Evolutionary conservation across 1,140 invertebrate genomes (phyloP), one percentile per base, ranked within the genome.

Genomic region (Ceratina calcarata): DNA sequence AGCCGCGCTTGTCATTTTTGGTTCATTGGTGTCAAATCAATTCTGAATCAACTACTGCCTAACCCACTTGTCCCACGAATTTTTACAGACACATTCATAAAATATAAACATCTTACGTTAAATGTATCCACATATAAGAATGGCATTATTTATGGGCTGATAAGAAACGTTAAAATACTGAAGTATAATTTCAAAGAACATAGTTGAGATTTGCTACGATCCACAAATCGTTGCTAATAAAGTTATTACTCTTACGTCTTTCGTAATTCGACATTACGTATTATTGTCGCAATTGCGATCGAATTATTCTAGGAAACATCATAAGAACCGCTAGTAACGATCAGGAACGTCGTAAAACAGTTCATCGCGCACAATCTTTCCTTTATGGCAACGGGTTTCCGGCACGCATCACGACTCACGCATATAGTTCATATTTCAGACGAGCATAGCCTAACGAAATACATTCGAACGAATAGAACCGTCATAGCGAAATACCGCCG

Each of bases 311-410:
- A 51, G 13, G 20, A 67, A 24, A 51, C 3, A 32, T 32, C 27
- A 32, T 32, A 32, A 32, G 6, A 13, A 67, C n/a, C 8, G 4
- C 13, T 1, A 61, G 4, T 27, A 27, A 61, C n/a, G 13, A 16
- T 45, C 18, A 20, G 57, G 22, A 55, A 55, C 49, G 53, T 69
- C 67, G 67, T 69, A n/a, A 27, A 55, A 69, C 67, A 55, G 67
- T 69, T 27, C 49, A n/a, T 13, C 66, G 16, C 49, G 49, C 0
- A 32, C 37, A 10, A 13, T 67, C 65, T 67, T 51, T 67, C 8
- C 20, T 18, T 45, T 1, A 51, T 45, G 37, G 20, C 13, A 0
- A 66, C 27, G 27, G 6, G 64, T 49, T 49, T 49, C n/a, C 10
- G 37, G 22, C 65, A 22, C 65, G 65, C 27, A 10, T 53, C 49